Evolutionary conservation across 2,888 invertebrate species (phyloP).

Genomic region (Heliconius cydno): DNA sequence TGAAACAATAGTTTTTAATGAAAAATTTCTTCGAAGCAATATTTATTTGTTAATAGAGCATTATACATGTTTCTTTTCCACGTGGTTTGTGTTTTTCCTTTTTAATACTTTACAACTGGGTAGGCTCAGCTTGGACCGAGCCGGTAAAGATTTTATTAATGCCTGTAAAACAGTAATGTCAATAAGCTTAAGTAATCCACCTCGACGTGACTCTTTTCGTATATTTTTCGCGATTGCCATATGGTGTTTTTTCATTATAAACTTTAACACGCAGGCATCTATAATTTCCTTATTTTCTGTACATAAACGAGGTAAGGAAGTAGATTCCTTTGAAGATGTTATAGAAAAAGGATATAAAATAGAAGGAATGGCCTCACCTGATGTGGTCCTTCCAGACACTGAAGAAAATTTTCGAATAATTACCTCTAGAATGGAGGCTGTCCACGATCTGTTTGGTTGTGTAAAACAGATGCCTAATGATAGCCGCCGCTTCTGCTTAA

Average conservation of each 20-base stretch:
- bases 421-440: constrained; percentile 64
- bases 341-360: constrained; percentile 69
- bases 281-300: constrained; percentile 76
- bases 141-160: constrained; percentile 73
- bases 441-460: constrained; percentile 62
- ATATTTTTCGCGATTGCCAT: constrained; percentile 66
- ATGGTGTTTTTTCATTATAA: constrained; percentile 75
- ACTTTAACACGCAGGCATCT: constrained; percentile 72
- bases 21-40: constrained; percentile 57
- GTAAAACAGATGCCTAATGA: constrained; percentile 62
- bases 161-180: constrained; percentile 64
- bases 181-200: constrained; percentile 63
- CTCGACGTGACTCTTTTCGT: constrained; percentile 63
- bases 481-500: constrained; percentile 67
- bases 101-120: constrained; percentile 60
- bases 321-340: constrained; percentile 74
- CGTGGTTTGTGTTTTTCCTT: constrained; percentile 67
- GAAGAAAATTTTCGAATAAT: constrained; percentile 65
- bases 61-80: constrained; percentile 59
- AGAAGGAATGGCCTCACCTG: constrained; percentile 75
- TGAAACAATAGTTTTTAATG: constrained; percentile 67
- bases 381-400: constrained; percentile 68
- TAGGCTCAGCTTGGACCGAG: constrained; percentile 60
- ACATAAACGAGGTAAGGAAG: constrained; percentile 70
- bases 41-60: constrained; percentile 54